Base-by-base conservation (phyloP, 2,888 invertebrate species). In the Cephonodes hylas region DNA sequence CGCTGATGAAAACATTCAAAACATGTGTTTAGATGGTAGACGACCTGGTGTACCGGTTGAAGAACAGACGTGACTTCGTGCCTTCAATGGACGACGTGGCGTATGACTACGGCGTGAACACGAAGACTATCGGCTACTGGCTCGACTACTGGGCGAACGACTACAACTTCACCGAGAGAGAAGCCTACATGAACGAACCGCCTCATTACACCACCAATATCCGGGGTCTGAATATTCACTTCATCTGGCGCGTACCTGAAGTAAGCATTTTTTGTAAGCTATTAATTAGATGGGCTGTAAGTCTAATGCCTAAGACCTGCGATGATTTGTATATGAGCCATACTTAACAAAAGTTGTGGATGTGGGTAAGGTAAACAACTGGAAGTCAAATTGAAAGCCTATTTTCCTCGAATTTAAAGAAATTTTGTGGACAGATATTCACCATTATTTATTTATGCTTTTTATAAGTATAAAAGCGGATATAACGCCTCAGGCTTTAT, bases 181-280 rank as follows among this genome's bases (percentile, higher is more conserved):
- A 58, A 18, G 25, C 5, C 6, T 61, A 38, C 34, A 3, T 61
- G 10, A 61, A 61, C 58, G n/a, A 38, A n/a, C 34, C 18, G 5
- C 58, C 58, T 0, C 96, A 97, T 59, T 97, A 93, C 81, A 94
- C 89, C 63, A 96, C 96, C 0, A 93, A 93, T 60, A 94, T 97
- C 59, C 95, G 95, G 83, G 96, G 96, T 57, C 74, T 95, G 63
- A 88, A 95, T 64, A 93, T 96, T 34, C 95, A 96, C 78, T 96
- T 94, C 81, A 83, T 96, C 27, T 95, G 94, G 68, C 93, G 93
- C 0, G 95, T 94, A 75, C 95, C 95, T 0, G 75, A 75, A 67
- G 76, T 77, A 71, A 5, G 13, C 15, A 13, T 31, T 31, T 8
- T 8, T 31, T 31, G 10, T 5, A 31, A 31, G 6, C 31, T 31